Conservation (phyloP, 2,797 vertebrate species). For the Pipistrellus nathusii region DNA sequence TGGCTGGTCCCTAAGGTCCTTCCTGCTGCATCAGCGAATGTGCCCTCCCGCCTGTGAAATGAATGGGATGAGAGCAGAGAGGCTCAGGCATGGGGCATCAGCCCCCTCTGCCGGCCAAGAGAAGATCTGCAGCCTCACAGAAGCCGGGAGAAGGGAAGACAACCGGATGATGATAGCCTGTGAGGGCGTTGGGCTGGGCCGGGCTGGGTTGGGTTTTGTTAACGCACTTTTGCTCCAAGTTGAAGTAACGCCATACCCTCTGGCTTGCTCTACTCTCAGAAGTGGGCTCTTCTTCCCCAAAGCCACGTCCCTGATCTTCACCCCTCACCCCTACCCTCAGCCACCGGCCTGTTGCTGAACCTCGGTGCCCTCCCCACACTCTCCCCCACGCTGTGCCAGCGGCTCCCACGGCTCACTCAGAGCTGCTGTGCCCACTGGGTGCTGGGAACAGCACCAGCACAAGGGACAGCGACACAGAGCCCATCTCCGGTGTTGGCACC, state of each 20-base stretch:
- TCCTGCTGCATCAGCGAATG: background rate
- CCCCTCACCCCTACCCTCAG: background rate
- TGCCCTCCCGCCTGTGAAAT: background rate
- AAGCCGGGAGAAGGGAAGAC: fast-evolving
- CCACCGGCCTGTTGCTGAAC: background rate
- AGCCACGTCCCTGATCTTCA: background rate
- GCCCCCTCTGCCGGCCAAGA: constrained; percentile 44
- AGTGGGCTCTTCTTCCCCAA: background rate
- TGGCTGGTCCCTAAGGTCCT: background rate
- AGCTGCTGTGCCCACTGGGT: background rate
- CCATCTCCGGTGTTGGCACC: background rate
- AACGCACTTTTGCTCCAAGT: background rate
- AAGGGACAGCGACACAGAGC: background rate
- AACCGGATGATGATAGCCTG: fast-evolving
- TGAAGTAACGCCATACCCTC: background rate
- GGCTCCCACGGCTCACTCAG: background rate
- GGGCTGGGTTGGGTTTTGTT: background rate
- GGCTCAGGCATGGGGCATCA: background rate
- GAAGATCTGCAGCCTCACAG: background rate
- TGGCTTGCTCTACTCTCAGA: background rate
- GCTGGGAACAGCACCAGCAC: background rate
- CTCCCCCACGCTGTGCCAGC: background rate
- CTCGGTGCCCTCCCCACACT: background rate
- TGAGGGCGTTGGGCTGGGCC: background rate
- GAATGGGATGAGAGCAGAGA: background rate